Evolutionary conservation across 1,140 invertebrate genomes (phyloP).

Genomic region (Cataglyphis hispanica): DNA sequence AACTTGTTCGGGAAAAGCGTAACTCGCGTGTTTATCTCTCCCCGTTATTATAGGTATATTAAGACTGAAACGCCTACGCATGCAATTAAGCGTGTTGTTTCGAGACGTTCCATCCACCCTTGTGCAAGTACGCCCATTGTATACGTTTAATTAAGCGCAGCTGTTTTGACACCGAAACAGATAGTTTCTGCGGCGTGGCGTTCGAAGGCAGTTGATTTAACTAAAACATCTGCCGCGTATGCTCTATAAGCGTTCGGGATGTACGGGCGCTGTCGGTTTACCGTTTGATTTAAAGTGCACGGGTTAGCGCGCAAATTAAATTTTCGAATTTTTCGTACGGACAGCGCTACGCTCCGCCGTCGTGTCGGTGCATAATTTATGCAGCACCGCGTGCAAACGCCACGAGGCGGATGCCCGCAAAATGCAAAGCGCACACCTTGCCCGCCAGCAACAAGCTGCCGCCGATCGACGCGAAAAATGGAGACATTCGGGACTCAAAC

Average conservation of each 20-base stretch:
- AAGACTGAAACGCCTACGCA: slow-evolving; percentile 36
- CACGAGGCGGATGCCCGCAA: slow-evolving; percentile 31
- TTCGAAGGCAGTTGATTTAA: slow-evolving; percentile 84
- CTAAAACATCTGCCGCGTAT: slow-evolving; percentile 82
- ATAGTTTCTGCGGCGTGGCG: slow-evolving; percentile 77
- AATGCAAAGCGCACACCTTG: slow-evolving; percentile 22
- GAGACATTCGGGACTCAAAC: slow-evolving; percentile 9
- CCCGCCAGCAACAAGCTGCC: slow-evolving; percentile 19
- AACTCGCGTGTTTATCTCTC: slow-evolving; percentile 12
- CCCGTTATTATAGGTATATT: slow-evolving; percentile 40
- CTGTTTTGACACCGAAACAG: slow-evolving; percentile 83
- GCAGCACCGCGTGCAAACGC: slow-evolving; percentile 40
- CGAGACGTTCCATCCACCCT: slow-evolving; percentile 50
- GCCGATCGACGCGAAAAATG: slow-evolving; percentile 33
- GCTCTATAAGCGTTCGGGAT: slow-evolving; percentile 76
- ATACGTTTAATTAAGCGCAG: slow-evolving; percentile 84
- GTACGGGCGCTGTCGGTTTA: slow-evolving; percentile 65
- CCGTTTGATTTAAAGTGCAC: slow-evolving; percentile 76
- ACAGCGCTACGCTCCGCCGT: slow-evolving; percentile 23
- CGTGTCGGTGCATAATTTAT: slow-evolving; percentile 48
- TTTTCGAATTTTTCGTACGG: slow-evolving; percentile 46
- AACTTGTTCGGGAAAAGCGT: neutral
- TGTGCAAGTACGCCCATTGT: slow-evolving; percentile 70
- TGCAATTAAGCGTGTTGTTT: slow-evolving; percentile 65
- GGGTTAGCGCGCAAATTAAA: slow-evolving; percentile 64